These are phyloP conservation scores for Diorhabda carinulata DNA, from an alignment of 1,140 invertebrate species.

Conservation along the genomic window DNA sequence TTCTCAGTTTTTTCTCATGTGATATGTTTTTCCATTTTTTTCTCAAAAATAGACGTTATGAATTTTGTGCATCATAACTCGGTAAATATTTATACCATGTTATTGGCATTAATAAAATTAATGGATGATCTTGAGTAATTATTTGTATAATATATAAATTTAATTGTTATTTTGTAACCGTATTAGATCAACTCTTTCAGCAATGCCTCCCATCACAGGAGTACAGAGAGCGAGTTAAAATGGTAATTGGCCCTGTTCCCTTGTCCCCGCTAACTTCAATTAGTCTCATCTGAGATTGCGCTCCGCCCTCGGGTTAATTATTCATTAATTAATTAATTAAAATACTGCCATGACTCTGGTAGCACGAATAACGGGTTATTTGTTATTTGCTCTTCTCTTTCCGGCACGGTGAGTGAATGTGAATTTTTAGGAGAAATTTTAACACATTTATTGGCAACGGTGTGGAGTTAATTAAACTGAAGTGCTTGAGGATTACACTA, in stretches of 20 bases:
- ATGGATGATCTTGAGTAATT: no score
- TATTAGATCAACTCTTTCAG: no score
- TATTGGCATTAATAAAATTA: no score
- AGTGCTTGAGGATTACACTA: not conserved
- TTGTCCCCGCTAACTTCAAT: conserved; percentile 11
- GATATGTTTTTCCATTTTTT: no score
- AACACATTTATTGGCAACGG: not conserved
- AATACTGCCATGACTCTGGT: not conserved
- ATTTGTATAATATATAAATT: no score
- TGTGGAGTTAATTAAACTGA: not conserved
- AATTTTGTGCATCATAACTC: no score
- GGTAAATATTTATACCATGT: no score
- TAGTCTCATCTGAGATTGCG: conserved; percentile 12
- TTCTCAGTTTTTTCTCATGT: no score
- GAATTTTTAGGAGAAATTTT: not conserved
- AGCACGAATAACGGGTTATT: not conserved
- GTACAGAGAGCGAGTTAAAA: conserved; percentile 6
- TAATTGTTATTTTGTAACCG: no score
- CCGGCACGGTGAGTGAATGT: conserved; percentile 4
- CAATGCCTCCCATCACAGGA: not conserved
- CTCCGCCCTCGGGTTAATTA: conserved; percentile 13
- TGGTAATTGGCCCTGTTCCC: conserved; percentile 5
- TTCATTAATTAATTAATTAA: conserved; percentile 13
- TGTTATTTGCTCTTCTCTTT: conserved; percentile 6
- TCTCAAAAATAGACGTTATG: no score